A percentile compares a stretch with the other conserved stretches of the same genome.
Evolutionary conservation across 37 sponge, comb jelly and placozoan genomes (phyloP).

Genomic region (Tethya wilhelma): DNA sequence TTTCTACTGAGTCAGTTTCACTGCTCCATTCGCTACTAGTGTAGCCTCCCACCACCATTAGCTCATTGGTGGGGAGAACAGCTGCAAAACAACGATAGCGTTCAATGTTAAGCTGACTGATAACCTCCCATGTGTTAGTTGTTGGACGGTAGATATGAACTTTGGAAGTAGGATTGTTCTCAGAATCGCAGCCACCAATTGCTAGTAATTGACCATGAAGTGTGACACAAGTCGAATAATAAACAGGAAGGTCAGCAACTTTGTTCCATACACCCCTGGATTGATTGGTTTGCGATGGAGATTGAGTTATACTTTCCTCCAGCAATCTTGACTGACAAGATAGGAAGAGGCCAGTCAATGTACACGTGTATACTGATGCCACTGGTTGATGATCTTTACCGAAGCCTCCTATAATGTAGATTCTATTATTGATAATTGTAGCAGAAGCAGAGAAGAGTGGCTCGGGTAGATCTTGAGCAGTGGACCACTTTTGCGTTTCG

Average conservation of each 20-base stretch:
- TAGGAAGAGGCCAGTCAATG: not conserved
- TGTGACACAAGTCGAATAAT: not conserved
- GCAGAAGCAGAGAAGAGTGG: not conserved
- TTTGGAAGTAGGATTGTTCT: not conserved
- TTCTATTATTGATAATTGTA: not conserved
- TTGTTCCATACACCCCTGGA: too few relatives aligned
- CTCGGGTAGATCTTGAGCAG: not conserved
- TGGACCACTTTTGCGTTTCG: not conserved
- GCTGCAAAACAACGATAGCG: too few relatives aligned
- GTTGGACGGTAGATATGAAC: not conserved
- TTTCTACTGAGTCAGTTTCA: too few relatives aligned
- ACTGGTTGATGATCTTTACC: not conserved
- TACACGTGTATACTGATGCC: not conserved
- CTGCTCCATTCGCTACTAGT: too few relatives aligned
- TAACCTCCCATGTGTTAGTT: not conserved
- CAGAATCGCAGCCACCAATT: not conserved
- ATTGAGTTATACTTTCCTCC: too few relatives aligned
- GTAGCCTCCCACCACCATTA: too few relatives aligned
- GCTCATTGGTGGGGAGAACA: too few relatives aligned
- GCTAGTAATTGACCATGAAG: not conserved
- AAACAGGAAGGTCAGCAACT: not conserved
- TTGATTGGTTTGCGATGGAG: too few relatives aligned
- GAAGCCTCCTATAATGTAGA: not conserved
- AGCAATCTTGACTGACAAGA: not conserved
- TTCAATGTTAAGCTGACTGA: too few relatives aligned